These are phyloP conservation scores for Hyaena hyaena DNA, from an alignment of 2,113 vertebrate genomes.

Conservation along the genomic window DNA sequence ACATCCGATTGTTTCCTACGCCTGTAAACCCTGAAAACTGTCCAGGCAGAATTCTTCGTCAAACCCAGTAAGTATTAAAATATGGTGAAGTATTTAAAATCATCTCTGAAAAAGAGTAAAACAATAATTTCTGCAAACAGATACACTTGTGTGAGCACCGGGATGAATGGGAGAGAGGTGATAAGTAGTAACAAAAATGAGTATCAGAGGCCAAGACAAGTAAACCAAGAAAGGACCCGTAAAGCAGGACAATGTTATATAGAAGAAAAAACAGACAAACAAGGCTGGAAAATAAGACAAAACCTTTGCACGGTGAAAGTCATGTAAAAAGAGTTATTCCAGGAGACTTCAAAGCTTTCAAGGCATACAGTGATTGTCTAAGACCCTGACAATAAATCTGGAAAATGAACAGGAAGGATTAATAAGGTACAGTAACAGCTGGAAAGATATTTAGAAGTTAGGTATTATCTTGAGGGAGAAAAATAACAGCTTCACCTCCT, in stretches of 20 bases:
- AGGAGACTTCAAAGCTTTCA: not conserved
- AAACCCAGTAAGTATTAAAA: not conserved
- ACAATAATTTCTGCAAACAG: not conserved
- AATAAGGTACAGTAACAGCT: not conserved
- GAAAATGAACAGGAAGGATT: not conserved
- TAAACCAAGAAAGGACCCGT: not conserved
- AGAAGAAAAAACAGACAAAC: not conserved
- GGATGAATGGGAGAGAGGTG: not conserved
- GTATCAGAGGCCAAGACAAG: not conserved
- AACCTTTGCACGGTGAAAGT: not conserved
- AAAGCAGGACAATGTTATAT: not conserved
- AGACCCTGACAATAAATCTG: not conserved
- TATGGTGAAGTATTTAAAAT: conserved; percentile 1
- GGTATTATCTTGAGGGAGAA: not conserved
- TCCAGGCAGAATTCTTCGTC: not conserved
- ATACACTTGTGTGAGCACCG: not conserved
- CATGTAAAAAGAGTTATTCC: not conserved
- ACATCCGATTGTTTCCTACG: conserved; percentile 8
- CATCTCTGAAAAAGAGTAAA: not conserved
- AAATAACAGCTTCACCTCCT: not conserved
- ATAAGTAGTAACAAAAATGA: not conserved
- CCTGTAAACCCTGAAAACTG: not conserved
- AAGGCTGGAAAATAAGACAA: not conserved
- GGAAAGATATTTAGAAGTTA: not conserved
- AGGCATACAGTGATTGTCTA: not conserved